Evolutionary conservation across 2,888 invertebrate genomes (phyloP).

Genomic region (Julus scandinavius): DNA sequence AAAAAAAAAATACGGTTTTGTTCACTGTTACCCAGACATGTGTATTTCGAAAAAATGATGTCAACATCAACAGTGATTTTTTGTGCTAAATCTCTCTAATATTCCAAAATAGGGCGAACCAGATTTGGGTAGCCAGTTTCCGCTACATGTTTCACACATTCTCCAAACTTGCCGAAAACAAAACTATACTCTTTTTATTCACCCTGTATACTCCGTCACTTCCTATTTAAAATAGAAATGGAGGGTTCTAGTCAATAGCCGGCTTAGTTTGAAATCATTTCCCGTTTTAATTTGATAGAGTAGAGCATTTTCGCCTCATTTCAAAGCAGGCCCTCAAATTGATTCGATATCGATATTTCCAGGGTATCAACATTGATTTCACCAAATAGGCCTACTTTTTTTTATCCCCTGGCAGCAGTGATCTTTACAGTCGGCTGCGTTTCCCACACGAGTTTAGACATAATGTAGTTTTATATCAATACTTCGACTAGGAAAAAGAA

Average conservation of each 20-base stretch:
- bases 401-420: background rate
- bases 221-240: background rate
- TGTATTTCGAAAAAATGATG: too few relatives aligned
- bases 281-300: background rate
- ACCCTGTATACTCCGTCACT: background rate
- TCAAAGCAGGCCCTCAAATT: background rate
- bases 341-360: slow-evolving; percentile 34
- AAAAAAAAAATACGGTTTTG: too few relatives aligned
- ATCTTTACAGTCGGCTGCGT: slow-evolving; percentile 38
- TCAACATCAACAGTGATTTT: too few relatives aligned
- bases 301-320: slow-evolving; percentile 16
- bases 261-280: background rate
- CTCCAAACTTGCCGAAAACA: too few relatives aligned
- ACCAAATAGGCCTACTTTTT: background rate
- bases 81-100: too few relatives aligned
- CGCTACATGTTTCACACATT: too few relatives aligned
- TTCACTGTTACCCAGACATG: too few relatives aligned
- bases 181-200: background rate
- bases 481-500: background rate
- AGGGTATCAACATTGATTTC: slow-evolving; percentile 29
- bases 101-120: too few relatives aligned
- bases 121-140: too few relatives aligned
- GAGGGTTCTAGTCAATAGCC: background rate
- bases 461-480: slow-evolving; percentile 22
- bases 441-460: slow-evolving; percentile 34